phyloP scores from a whole-genome alignment of 2,888 invertebrate species.

The Serripes groenlandicus region DNA sequence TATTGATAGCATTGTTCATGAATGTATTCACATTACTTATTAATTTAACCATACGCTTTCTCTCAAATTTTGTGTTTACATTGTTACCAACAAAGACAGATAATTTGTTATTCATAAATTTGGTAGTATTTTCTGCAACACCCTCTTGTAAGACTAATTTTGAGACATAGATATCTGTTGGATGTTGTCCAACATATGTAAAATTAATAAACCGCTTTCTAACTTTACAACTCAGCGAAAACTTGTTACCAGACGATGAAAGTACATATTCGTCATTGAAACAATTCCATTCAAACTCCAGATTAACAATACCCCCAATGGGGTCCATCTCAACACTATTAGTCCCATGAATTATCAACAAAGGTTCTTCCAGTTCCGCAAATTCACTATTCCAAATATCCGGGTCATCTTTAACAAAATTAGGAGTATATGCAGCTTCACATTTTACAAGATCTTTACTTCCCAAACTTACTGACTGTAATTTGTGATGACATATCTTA shows the following conservation, averaged over 20 bases:
- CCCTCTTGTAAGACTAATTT: constrained; percentile 13
- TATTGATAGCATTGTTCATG: neutral
- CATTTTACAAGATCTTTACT: constrained; percentile 3
- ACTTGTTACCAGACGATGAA: neutral
- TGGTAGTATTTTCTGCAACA: neutral
- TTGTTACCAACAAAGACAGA: neutral
- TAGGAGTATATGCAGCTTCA: neutral
- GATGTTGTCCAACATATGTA: constrained; percentile 32
- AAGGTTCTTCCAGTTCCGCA: constrained; percentile 5
- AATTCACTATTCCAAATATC: neutral
- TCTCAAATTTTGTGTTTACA: neutral
- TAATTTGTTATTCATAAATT: neutral
- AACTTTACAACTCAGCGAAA: constrained; percentile 2
- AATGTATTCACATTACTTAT: neutral
- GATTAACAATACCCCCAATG: neutral
- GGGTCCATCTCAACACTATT: neutral
- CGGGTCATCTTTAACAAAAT: constrained; percentile 23
- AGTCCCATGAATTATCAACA: constrained; percentile 2
- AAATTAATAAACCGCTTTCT: constrained; percentile 10
- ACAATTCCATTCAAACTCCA: neutral
- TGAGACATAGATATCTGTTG: constrained; percentile 43
- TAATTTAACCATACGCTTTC: constrained; percentile 4
- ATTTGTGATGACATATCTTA: constrained; percentile 30
- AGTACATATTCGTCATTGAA: neutral
- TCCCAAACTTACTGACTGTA: constrained; percentile 10